Base-by-base conservation (phyloP, 2,797 vertebrate genomes). In the Gorsachius magnificus region DNA sequence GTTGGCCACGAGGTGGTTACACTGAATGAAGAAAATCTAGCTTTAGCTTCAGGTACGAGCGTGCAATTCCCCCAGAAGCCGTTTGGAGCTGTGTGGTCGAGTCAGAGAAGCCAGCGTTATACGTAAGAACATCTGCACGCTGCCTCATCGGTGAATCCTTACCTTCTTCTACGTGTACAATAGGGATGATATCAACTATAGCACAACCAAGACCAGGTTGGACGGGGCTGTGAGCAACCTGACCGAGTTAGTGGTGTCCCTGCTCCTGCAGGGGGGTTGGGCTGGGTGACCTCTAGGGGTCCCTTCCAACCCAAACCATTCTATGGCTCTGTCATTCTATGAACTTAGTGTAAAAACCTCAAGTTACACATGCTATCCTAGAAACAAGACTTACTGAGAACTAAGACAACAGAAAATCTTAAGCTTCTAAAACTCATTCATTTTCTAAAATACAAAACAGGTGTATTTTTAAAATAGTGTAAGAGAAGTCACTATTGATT, bases 1-100 rank as follows among this genome's bases (percentile, higher is more conserved):
- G 50, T 2, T 3, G 11, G 9, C n/a, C 81, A 0, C 0, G 16
- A 38, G 11, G 2, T 3, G 10, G 2, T 8, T 0, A 13, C 6
- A 1, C 16, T 0, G 9, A 2, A 6, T 1, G 6, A n/a, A 33
- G 45, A 11, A 45, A 25, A 21, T 1, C 7, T 9, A 6, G 17
- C 4, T 8, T 3, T 20, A 5, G 3, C 24, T n/a, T 13, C 69
- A 4, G 14, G 5, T 1, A 2, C 1, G 2, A 38, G 51, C 12
- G 1, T 1, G 31, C 51, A 5, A 1, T 46, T 70, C 43, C 64
- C 57, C 5, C 16, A 4, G 43, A 10, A 46, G 18, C 48, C 7
- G 9, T n/a, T 21, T 12, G 61, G 38, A 76, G 74, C 45, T 21
- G 50, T 2, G 11, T 0, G 36, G 24, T 17, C 3, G 3, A 15